Percentiles rank a stretch among this genome's conserved stretches.
These are phyloP conservation scores for Rotaria macrura DNA, from an alignment of 2,888 invertebrate genomes.

Conservation along the genomic window DNA sequence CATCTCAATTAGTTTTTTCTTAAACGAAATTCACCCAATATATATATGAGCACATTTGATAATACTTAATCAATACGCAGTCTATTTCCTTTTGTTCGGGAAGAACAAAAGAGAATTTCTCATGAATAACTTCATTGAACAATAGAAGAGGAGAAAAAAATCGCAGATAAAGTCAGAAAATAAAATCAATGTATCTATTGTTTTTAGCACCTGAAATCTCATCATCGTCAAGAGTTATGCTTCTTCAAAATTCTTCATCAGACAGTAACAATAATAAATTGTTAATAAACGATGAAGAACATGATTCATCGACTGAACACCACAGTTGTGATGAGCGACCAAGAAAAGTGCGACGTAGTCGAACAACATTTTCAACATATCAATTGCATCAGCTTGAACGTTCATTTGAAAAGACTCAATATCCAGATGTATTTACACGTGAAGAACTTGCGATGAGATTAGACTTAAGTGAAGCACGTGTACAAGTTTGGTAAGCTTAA, in stretches of 20 bases:
- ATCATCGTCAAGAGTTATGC: neutral
- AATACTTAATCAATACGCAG: neutral
- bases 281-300: neutral
- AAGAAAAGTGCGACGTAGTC: conserved; percentile 64
- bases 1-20: neutral
- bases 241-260: neutral
- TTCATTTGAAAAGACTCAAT: conserved; percentile 89
- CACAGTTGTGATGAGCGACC: conserved; percentile 26
- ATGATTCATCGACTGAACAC: neutral
- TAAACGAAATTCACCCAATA: neutral
- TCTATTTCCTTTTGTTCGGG: neutral
- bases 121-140: neutral
- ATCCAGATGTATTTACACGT: conserved; percentile 83
- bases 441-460: conserved; percentile 51
- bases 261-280: neutral
- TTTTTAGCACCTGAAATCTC: neutral
- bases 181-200: no score
- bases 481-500: conserved; percentile 41
- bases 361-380: conserved; percentile 88
- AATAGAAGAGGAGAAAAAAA: neutral
- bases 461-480: conserved; percentile 49
- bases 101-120: neutral
- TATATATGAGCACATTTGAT: neutral
- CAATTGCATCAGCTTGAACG: conserved; percentile 85
- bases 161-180: no score